phyloP scores from a whole-genome alignment of 2,888 invertebrate genomes.

The Chrysopilus asiliformis region DNA sequence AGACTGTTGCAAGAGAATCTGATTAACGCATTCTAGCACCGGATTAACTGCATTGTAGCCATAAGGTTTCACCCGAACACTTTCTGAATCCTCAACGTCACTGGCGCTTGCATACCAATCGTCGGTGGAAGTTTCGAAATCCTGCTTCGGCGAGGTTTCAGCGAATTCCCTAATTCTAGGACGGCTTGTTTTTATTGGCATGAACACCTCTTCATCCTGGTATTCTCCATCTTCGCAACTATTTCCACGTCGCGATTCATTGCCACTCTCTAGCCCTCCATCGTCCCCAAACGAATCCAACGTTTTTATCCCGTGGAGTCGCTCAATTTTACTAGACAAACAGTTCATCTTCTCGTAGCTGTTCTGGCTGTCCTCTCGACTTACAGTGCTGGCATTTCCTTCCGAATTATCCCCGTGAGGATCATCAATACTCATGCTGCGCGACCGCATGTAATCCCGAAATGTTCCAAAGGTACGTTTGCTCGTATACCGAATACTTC shows the following conservation, averaged over 20 bases:
- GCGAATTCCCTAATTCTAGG: conserved; percentile 24
- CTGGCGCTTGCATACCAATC: conserved; percentile 73
- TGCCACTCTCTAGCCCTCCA: conserved; percentile 22
- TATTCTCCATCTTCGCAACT: conserved; percentile 12
- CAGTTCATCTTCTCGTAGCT: conserved; percentile 27
- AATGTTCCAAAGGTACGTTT: conserved; percentile 35
- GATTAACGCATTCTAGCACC: conserved; percentile 74
- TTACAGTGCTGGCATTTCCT: conserved; percentile 27
- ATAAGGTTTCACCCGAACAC: conserved; percentile 24
- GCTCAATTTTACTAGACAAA: conserved; percentile 43
- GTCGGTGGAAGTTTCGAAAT: conserved; percentile 39
- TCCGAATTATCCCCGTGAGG: conserved; percentile 26
- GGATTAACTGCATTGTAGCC: conserved; percentile 58
- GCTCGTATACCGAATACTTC: conserved; percentile 36
- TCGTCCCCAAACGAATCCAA: conserved; percentile 33
- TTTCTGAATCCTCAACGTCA: conserved; percentile 51
- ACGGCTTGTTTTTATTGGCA: conserved; percentile 3
- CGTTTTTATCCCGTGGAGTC: conserved; percentile 40
- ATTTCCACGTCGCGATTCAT: conserved; percentile 14
- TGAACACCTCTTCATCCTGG: conserved; percentile 12
- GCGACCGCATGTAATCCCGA: conserved; percentile 33
- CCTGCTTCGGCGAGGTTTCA: conserved; percentile 30
- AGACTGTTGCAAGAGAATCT: conserved; percentile 61
- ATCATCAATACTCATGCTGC: conserved; percentile 31
- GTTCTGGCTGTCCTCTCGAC: conserved; percentile 25